A percentile compares a stretch with the other conserved stretches of the same genome.
Evolutionary conservation across 30 jellyfish, hydroid and myxozoan genomes (phyloP).

Genomic region (Rhopilema esculentum): DNA sequence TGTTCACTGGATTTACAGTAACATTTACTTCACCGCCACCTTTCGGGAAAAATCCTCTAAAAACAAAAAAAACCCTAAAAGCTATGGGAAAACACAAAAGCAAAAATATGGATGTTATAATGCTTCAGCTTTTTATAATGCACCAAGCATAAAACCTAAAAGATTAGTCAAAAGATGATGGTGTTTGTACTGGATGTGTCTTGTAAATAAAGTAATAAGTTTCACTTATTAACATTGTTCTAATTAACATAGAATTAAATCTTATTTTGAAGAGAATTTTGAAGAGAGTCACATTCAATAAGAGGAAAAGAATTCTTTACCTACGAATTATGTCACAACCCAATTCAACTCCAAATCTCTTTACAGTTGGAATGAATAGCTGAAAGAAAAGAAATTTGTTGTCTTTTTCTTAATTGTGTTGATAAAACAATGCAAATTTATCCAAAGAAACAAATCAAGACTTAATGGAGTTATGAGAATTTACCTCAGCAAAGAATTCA

Average conservation of each 20-base stretch:
- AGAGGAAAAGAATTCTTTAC: background rate
- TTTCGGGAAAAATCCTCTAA: conserved; percentile 82
- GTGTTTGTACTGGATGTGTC: too few relatives aligned
- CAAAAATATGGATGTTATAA: too few relatives aligned
- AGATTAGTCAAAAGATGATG: too few relatives aligned
- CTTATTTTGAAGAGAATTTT: too few relatives aligned
- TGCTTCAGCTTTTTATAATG: too few relatives aligned
- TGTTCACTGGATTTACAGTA: conserved; percentile 21
- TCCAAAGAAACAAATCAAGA: background rate
- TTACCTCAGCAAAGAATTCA: conserved; percentile 71
- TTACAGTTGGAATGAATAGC: conserved; percentile 61
- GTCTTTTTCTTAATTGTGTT: too few relatives aligned
- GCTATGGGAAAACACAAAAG: too few relatives aligned
- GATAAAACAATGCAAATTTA: too few relatives aligned
- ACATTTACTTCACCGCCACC: conserved; percentile 81
- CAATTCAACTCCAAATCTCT: conserved; percentile 53
- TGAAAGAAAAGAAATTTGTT: conserved; percentile 10
- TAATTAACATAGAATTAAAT: too few relatives aligned
- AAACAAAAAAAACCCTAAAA: background rate
- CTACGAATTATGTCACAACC: conserved; percentile 49
- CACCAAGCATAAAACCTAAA: background rate
- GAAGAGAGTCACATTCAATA: too few relatives aligned
- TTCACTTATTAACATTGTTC: too few relatives aligned
- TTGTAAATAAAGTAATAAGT: too few relatives aligned
- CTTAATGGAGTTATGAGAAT: background rate